Evolutionary conservation across 2,888 invertebrate species (phyloP).

Genomic region (Hydraecia micacea): DNA sequence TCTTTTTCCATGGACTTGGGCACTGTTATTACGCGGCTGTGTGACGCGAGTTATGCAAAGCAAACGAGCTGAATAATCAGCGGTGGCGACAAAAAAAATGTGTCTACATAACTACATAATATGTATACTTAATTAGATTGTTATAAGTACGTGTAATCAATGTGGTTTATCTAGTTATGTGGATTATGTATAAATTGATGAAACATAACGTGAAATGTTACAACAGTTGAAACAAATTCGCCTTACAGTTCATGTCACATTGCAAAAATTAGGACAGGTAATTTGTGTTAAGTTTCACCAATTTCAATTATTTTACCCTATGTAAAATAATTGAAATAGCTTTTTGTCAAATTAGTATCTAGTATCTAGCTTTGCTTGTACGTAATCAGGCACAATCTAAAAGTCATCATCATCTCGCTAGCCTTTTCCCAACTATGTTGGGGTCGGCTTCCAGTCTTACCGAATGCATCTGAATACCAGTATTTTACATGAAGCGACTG

Average conservation of each 20-base stretch:
- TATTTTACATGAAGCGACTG: background rate
- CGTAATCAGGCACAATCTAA: background rate
- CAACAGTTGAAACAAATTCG: background rate
- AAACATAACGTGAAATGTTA: background rate
- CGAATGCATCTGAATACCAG: background rate
- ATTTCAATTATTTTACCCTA: no score
- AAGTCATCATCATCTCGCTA: background rate
- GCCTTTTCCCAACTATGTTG: background rate
- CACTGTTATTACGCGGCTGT: conserved; percentile 69
- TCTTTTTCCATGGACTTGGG: conserved; percentile 77
- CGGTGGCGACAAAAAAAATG: conserved; percentile 29
- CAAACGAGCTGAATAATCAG: conserved; percentile 55
- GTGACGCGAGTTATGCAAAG: conserved; percentile 69
- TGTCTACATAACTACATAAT: background rate
- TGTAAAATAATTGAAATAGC: background rate
- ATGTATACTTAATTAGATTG: conserved; percentile 39
- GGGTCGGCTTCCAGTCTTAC: background rate
- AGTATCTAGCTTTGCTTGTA: background rate
- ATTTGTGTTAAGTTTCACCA: background rate
- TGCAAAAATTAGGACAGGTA: no score
- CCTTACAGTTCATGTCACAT: background rate
- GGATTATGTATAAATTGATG: background rate
- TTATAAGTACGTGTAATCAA: conserved; percentile 15
- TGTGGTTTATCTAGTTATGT: conserved; percentile 17
- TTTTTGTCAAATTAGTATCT: background rate